These are phyloP conservation scores for Anolis sagrei DNA, from an alignment of 2,113 vertebrate species.

Conservation along the genomic window DNA sequence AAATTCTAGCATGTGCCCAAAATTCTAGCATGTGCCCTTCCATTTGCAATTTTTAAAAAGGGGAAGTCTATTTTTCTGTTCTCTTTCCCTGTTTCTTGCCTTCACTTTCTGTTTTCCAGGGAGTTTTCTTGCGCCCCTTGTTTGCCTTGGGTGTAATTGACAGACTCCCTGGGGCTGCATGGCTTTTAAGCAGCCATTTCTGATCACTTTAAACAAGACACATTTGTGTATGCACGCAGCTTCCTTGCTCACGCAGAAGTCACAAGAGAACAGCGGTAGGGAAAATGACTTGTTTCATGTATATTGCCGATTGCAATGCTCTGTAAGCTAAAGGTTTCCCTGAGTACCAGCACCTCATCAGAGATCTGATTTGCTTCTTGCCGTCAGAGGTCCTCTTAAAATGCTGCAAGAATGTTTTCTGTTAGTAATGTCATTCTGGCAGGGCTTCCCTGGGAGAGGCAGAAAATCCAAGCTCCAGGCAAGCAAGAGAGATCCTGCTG, in stretches of 20 bases:
- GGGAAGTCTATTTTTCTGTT: constrained; percentile 8
- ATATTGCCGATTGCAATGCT: neutral
- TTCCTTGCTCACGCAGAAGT: constrained; percentile 36
- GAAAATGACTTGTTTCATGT: constrained; percentile 1
- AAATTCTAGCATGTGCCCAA: too few species aligned
- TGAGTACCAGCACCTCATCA: constrained; percentile 23
- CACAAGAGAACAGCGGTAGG: neutral
- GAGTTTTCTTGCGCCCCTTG: constrained; percentile 5
- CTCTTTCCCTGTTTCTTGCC: neutral
- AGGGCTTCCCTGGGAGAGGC: constrained; percentile 41
- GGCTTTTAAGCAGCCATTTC: constrained; percentile 35
- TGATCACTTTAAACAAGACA: constrained; percentile 48
- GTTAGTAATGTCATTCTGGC: constrained; percentile 55
- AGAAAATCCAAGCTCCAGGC: constrained; percentile 16
- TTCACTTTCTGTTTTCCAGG: constrained; percentile 5
- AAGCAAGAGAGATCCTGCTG: constrained; percentile 37
- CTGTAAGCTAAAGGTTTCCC: neutral
- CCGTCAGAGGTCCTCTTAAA: constrained; percentile 35
- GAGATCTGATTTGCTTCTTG: constrained; percentile 23
- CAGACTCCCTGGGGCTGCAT: constrained; percentile 54
- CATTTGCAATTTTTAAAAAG: too few species aligned
- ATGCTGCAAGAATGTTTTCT: constrained; percentile 43
- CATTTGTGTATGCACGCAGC: constrained; percentile 29
- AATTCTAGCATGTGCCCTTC: too few species aligned
- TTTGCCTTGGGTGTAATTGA: constrained; percentile 43